phyloP scores from a whole-genome alignment of 2,113 vertebrate species.

The Stegostoma tigrinum region DNA sequence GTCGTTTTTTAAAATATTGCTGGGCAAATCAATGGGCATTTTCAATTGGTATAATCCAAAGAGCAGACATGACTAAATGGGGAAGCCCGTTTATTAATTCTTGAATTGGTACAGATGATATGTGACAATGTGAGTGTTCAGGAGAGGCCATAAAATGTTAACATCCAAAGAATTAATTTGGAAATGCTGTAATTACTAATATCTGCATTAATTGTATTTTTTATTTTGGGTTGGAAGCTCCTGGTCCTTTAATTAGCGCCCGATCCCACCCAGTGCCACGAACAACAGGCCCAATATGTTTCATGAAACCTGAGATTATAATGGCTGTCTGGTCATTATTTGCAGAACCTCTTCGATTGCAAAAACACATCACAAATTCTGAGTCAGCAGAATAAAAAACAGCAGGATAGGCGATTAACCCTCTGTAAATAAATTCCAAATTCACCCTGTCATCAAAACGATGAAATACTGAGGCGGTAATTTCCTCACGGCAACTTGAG shows the following conservation, averaged over 20 bases:
- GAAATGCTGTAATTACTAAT: not conserved
- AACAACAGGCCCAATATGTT: not conserved
- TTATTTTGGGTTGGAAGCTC: not conserved
- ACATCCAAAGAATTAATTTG: constrained; percentile 15
- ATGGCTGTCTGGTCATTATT: not conserved
- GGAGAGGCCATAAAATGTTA: not conserved
- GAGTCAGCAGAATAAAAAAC: not conserved
- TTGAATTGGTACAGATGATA: not conserved
- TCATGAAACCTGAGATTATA: not conserved
- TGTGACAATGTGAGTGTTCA: not conserved
- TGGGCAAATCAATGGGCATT: not conserved
- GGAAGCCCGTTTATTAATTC: not conserved
- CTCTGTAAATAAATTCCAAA: constrained; percentile 13
- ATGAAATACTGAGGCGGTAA: not conserved
- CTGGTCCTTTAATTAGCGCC: not conserved
- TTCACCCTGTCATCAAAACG: not conserved
- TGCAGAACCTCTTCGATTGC: not conserved
- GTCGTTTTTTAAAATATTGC: not conserved
- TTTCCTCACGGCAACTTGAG: not conserved
- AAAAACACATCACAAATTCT: not conserved
- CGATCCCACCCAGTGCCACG: not conserved
- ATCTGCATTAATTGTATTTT: not conserved
- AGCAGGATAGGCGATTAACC: not conserved
- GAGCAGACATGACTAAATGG: not conserved
- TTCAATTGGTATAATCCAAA: not conserved